Evolutionary conservation across 2,797 vertebrate genomes (phyloP).

Genomic region (Etheostoma nigrum): DNA sequence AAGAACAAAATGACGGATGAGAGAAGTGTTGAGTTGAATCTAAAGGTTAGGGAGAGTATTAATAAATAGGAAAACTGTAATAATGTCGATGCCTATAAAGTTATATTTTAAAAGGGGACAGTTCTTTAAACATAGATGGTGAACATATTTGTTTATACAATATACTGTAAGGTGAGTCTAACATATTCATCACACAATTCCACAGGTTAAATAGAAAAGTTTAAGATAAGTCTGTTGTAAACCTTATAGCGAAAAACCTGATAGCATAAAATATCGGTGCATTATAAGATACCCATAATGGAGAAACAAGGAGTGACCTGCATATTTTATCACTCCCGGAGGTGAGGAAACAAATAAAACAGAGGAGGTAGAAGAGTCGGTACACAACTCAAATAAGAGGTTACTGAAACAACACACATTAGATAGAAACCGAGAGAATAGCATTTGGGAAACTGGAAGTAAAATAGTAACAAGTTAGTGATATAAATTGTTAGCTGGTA

Average conservation of each 20-base stretch:
- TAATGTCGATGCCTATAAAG: neutral
- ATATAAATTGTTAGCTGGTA: neutral
- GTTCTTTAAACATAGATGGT: slow-evolving; percentile 1
- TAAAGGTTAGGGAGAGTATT: slow-evolving; percentile 26
- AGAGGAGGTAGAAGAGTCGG: neutral
- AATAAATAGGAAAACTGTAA: slow-evolving; percentile 3
- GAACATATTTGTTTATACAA: neutral
- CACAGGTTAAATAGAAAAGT: neutral
- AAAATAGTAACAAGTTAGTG: neutral
- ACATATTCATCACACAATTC: slow-evolving; percentile 19
- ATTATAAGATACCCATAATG: neutral
- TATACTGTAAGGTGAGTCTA: neutral
- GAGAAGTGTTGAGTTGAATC: neutral
- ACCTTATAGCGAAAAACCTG: neutral
- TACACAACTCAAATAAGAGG: neutral
- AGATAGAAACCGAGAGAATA: neutral
- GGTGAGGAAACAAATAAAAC: slow-evolving; percentile 28
- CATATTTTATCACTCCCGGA: slow-evolving; percentile 13
- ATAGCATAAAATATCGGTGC: neutral
- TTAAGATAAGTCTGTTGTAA: neutral
- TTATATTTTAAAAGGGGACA: slow-evolving; percentile 6
- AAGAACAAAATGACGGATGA: slow-evolving; percentile 14
- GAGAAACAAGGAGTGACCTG: slow-evolving; percentile 15
- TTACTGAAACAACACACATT: slow-evolving; percentile 5
- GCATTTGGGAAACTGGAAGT: neutral